phyloP scores from a whole-genome alignment of 1,140 invertebrate species.

The Drosophila ercepeae region DNA sequence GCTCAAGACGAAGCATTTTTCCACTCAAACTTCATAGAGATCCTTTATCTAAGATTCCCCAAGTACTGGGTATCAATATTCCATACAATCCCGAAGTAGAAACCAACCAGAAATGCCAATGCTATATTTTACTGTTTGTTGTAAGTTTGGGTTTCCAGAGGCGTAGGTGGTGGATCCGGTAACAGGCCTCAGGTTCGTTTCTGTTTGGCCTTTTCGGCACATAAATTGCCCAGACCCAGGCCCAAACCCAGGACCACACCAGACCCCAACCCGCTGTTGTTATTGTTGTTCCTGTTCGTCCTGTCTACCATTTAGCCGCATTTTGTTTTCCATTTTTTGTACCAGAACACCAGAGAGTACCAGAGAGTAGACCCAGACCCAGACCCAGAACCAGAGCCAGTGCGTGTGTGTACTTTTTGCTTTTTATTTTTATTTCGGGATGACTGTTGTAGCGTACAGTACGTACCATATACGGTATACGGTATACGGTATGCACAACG shows the following conservation, averaged over 20 bases:
- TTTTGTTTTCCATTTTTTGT: conserved; percentile 47
- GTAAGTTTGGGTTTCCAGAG: not conserved
- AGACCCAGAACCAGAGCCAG: not conserved
- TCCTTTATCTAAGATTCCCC: too few species aligned
- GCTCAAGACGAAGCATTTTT: too few species aligned
- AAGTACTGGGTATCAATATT: not conserved
- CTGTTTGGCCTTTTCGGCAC: conserved; percentile 60
- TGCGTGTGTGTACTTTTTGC: conserved; percentile 11
- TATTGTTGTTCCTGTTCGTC: conserved; percentile 41
- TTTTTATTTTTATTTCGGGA: not conserved
- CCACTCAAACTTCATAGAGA: not conserved
- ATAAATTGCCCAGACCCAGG: conserved; percentile 55
- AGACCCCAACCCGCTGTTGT: conserved; percentile 30
- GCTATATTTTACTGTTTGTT: not conserved
- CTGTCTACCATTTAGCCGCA: conserved; percentile 75
- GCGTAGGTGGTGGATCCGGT: conserved; percentile 9
- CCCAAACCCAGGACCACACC: conserved; percentile 5
- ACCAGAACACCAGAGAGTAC: conserved; percentile 4
- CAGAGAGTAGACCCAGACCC: not conserved
- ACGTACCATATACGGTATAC: not conserved
- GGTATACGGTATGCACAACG: conserved; percentile 65
- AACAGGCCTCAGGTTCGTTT: conserved; percentile 36
- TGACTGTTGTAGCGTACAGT: conserved; percentile 26
- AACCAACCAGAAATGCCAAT: not conserved
- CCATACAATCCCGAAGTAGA: not conserved